A percentile compares a stretch with the other conserved stretches of the same genome.
Conservation (phyloP, 2,888 invertebrate species). For the Athetis lepigone region DNA sequence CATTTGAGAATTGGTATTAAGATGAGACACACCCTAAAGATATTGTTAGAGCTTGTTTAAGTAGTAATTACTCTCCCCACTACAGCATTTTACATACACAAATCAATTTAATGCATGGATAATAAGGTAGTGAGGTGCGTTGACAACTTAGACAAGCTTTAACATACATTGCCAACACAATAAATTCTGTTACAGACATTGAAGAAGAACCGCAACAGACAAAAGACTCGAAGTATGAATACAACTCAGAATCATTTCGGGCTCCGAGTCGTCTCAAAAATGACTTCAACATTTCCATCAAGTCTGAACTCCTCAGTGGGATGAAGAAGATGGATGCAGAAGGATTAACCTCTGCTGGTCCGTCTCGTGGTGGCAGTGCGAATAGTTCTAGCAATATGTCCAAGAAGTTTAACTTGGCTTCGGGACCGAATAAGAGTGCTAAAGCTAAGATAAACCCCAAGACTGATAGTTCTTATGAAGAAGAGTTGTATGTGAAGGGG, state of each 20-base stretch:
- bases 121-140: too few species aligned
- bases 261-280: slow-evolving; percentile 83
- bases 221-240: slow-evolving; percentile 81
- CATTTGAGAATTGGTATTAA: too few species aligned
- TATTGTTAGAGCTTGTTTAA: too few species aligned
- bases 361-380: slow-evolving; percentile 81
- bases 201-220: slow-evolving; percentile 75
- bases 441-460: slow-evolving; percentile 79
- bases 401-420: slow-evolving; percentile 82
- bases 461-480: slow-evolving; percentile 92
- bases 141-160: too few species aligned
- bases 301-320: slow-evolving; percentile 79
- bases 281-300: slow-evolving; percentile 87
- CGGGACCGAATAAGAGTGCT: slow-evolving; percentile 64
- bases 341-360: slow-evolving; percentile 69
- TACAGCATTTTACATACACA: too few species aligned
- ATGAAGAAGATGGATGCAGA: slow-evolving; percentile 78
- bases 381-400: slow-evolving; percentile 87
- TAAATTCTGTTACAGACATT: slow-evolving; percentile 70
- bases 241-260: slow-evolving; percentile 81
- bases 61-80: too few species aligned
- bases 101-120: too few species aligned
- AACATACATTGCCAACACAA: background rate
- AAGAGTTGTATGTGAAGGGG: slow-evolving; percentile 96
- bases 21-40: too few species aligned